These are phyloP conservation scores for Nibea albiflora DNA, from an alignment of 2,113 vertebrate genomes.

Conservation along the genomic window DNA sequence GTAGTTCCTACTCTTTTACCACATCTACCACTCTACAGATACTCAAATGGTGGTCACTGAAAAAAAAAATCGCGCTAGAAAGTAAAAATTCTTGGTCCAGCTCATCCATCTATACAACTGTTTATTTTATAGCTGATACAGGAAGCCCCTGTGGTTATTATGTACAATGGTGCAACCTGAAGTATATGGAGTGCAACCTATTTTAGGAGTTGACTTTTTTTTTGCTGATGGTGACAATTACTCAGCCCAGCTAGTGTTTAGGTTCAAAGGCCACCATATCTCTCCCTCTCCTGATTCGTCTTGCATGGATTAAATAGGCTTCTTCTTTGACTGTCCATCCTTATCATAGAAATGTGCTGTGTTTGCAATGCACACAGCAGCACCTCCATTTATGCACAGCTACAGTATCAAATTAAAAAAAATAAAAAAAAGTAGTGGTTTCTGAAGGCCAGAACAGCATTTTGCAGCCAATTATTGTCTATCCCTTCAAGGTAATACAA, in stretches of 20 bases:
- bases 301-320: conserved; percentile 50
- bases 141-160: conserved; percentile 31
- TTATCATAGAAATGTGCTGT: conserved; percentile 31
- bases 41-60: background rate
- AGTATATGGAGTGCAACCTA: conserved; percentile 35
- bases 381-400: conserved; percentile 16
- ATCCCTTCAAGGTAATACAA: background rate
- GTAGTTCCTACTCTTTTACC: conserved; percentile 2
- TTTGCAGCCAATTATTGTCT: conserved; percentile 7
- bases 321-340: conserved; percentile 26
- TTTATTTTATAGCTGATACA: conserved; percentile 26
- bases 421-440: background rate
- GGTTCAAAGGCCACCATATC: conserved; percentile 50
- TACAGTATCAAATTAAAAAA: background rate
- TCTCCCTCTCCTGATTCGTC: conserved; percentile 19
- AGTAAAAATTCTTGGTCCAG: conserved; percentile 24
- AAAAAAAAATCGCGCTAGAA: conserved; percentile 29
- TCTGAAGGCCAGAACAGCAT: background rate
- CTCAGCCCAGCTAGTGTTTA: conserved; percentile 31
- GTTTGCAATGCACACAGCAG: conserved; percentile 28
- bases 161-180: conserved; percentile 24
- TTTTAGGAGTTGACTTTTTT: conserved; percentile 56
- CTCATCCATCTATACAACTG: conserved; percentile 33
- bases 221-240: conserved; percentile 60
- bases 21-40: background rate